Evolutionary conservation across 2,888 invertebrate species (phyloP).

Genomic region (Neuroscelio doddi): DNA sequence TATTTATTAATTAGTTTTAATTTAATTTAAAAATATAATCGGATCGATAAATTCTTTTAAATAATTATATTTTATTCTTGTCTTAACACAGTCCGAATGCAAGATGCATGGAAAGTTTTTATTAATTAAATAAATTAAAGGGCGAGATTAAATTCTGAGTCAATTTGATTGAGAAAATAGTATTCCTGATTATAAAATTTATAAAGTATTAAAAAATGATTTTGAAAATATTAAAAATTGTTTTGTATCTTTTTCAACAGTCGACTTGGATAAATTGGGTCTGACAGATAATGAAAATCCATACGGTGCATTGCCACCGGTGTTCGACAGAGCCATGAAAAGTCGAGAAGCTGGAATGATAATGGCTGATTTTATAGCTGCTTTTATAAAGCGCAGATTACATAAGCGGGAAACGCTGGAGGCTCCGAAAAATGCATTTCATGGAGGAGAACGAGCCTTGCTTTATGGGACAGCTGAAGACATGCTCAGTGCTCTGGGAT

Average conservation of each 20-base stretch:
- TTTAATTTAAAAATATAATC: too few relatives aligned
- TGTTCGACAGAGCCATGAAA: slow-evolving; percentile 82
- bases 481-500: slow-evolving; percentile 84
- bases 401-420: slow-evolving; percentile 70
- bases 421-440: slow-evolving; percentile 76
- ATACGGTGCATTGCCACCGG: slow-evolving; percentile 84
- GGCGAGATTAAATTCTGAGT: too few relatives aligned
- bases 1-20: too few relatives aligned
- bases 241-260: slow-evolving; percentile 75
- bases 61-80: too few relatives aligned
- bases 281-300: slow-evolving; percentile 92
- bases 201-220: too few relatives aligned
- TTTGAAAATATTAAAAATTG: too few relatives aligned
- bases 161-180: too few relatives aligned
- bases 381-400: slow-evolving; percentile 79
- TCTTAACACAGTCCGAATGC: too few relatives aligned
- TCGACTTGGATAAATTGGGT: slow-evolving; percentile 89
- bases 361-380: slow-evolving; percentile 82
- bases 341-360: slow-evolving; percentile 81
- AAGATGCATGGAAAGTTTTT: too few relatives aligned
- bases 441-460: slow-evolving; percentile 88
- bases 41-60: too few relatives aligned
- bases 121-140: too few relatives aligned
- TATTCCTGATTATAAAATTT: too few relatives aligned
- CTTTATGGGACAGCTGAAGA: slow-evolving; percentile 86